Evolutionary conservation across 2,113 vertebrate species (phyloP), one percentile per base, ranked within the genome.

Genomic region (Osmerus mordax): DNA sequence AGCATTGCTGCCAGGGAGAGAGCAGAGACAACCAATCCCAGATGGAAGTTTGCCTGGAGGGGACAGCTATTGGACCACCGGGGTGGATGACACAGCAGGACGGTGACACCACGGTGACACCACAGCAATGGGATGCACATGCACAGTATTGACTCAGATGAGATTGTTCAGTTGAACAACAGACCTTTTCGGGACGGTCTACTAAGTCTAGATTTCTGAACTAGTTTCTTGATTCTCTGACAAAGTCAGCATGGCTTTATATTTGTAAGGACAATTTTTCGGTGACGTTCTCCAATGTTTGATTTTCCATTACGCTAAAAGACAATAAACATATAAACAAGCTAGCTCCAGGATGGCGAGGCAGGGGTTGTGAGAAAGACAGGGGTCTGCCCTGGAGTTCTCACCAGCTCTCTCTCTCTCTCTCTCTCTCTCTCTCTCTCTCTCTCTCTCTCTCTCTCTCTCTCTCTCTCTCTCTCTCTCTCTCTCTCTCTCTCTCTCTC

Each of bases 51-150:
- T 85, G 83, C 78, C 87, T 71, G 11, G 80, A 86, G 83, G 83
- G 81, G 83, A 86, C 81, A 77, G 78, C 86, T 76, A 78, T 83
- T 79, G 77, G 86, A 89, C 87, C 88, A 87, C 87, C 87, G 65
- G 66, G 56, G 83, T 74, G 73, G 85, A 82, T 85, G 67, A 83
- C 84, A 83, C 75, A 82, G 18, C 54, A 47, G 7, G 69, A 68
- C 65, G 51, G 63, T 70, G 65, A 74, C 63, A 76, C 51, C 8
- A 59, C 41, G 47, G 9, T 2, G 58, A 36, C 32, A 47, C 41
- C 2, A 2, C 15, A 59, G 70, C 62, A 63, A 51, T 36, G 70
- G 71, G 61, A 71, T 72, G 51, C 75, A 77, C 65, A 11, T 21
- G 25, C 15, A 51, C 72, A 69, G 64, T 72, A 70, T 71, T 66